These are phyloP conservation scores for Himalopsyche anomala DNA, from an alignment of 2,888 invertebrate species.

Conservation along the genomic window DNA sequence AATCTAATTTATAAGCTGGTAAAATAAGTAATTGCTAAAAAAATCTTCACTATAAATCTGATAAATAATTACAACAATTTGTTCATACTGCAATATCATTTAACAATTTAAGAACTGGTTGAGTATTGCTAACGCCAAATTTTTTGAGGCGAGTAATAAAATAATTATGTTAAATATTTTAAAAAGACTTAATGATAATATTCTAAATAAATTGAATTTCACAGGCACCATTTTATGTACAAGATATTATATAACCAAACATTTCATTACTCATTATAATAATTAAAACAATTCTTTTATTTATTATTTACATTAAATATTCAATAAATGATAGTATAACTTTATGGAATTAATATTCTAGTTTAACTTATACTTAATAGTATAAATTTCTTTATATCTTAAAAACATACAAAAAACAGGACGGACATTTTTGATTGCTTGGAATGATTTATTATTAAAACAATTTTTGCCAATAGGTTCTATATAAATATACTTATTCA, in stretches of 20 bases:
- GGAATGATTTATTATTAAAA: background rate
- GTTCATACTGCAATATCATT: too few relatives aligned
- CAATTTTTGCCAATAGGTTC: background rate
- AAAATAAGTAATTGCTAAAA: too few relatives aligned
- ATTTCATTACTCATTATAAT: background rate
- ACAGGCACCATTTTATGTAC: conserved; percentile 15
- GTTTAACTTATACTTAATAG: background rate
- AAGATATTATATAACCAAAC: background rate
- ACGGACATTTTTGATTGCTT: background rate
- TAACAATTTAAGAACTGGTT: too few relatives aligned
- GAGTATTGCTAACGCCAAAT: background rate
- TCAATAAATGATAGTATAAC: background rate
- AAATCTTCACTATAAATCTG: too few relatives aligned
- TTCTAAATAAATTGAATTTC: conserved; percentile 7
- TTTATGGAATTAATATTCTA: background rate
- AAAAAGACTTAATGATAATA: background rate
- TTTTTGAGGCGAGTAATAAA: background rate
- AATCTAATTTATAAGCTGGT: too few relatives aligned
- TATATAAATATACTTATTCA: background rate
- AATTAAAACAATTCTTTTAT: background rate
- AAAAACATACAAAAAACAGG: conserved; percentile 1
- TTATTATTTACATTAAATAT: background rate
- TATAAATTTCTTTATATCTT: conserved; percentile 3
- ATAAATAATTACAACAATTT: too few relatives aligned
- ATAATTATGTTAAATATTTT: background rate